Conservation (phyloP, 2,888 invertebrate genomes). For the Troides aeacus region DNA sequence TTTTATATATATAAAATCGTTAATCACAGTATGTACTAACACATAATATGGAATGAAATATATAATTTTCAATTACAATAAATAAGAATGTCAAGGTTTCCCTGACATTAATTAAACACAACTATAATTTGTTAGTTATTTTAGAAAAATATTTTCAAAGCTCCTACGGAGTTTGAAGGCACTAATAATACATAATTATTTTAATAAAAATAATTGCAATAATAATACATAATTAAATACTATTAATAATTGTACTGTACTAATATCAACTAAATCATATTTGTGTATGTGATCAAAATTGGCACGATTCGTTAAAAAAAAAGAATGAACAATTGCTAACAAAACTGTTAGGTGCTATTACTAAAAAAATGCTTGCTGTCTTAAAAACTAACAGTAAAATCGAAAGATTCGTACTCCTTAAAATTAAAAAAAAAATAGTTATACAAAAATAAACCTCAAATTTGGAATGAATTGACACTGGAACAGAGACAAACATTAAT, state of each 20-base stretch:
- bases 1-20: conserved; percentile 46
- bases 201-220: too few species aligned
- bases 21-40: conserved; percentile 71
- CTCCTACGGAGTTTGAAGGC: conserved; percentile 56
- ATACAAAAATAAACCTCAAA: conserved; percentile 47
- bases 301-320: conserved; percentile 42
- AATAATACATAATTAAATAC: conserved; percentile 44
- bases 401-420: conserved; percentile 35
- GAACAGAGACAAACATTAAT: background rate
- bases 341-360: conserved; percentile 21
- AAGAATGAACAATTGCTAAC: conserved; percentile 11
- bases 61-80: conserved; percentile 43
- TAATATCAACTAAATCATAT: conserved; percentile 32
- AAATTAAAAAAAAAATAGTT: conserved; percentile 35
- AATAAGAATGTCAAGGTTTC: conserved; percentile 47
- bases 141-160: conserved; percentile 42
- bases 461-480: conserved; percentile 51
- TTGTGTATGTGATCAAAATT: conserved; percentile 40
- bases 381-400: conserved; percentile 33
- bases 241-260: conserved; percentile 55
- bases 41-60: conserved; percentile 66
- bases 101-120: conserved; percentile 43
- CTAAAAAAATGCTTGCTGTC: conserved; percentile 33
- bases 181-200: conserved; percentile 46
- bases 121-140: conserved; percentile 43